A percentile compares a stretch with the other conserved stretches of the same genome.
These are phyloP conservation scores for Peromyscus melanophrys DNA, from an alignment of 2,797 vertebrate genomes.

Conservation along the genomic window DNA sequence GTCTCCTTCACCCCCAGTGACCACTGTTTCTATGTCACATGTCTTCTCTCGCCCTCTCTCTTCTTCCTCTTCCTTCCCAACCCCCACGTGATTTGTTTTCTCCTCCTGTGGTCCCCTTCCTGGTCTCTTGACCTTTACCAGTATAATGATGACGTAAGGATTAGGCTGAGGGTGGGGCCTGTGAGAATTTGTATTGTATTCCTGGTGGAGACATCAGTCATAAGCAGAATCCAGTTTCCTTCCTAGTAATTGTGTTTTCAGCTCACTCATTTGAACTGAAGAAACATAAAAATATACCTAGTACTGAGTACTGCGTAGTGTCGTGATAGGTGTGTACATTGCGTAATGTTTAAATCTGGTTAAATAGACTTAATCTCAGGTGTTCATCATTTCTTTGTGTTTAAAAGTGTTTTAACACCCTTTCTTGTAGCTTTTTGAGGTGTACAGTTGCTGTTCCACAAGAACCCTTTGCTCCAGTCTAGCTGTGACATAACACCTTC, in stretches of 20 bases:
- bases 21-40: not conserved
- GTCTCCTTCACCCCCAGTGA: not conserved
- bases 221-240: conserved; percentile 17
- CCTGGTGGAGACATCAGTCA: not conserved
- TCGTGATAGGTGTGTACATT: not conserved
- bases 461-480: not conserved
- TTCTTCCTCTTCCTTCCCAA: not conserved
- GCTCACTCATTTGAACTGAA: not conserved
- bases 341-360: not conserved
- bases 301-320: not conserved
- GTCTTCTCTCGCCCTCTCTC: not conserved
- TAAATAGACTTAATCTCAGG: not conserved
- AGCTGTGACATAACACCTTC: not conserved
- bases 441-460: not conserved
- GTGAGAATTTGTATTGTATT: not conserved
- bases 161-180: not conserved
- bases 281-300: not conserved
- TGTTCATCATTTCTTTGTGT: not conserved
- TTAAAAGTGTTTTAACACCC: not conserved
- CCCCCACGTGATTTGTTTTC: not conserved
- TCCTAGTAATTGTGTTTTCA: conserved; percentile 7
- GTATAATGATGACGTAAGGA: not conserved
- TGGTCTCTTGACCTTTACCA: not conserved
- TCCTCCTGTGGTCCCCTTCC: not conserved
- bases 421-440: not conserved